phyloP scores from a whole-genome alignment of 2,113 vertebrate genomes.

The Polypterus senegalus region DNA sequence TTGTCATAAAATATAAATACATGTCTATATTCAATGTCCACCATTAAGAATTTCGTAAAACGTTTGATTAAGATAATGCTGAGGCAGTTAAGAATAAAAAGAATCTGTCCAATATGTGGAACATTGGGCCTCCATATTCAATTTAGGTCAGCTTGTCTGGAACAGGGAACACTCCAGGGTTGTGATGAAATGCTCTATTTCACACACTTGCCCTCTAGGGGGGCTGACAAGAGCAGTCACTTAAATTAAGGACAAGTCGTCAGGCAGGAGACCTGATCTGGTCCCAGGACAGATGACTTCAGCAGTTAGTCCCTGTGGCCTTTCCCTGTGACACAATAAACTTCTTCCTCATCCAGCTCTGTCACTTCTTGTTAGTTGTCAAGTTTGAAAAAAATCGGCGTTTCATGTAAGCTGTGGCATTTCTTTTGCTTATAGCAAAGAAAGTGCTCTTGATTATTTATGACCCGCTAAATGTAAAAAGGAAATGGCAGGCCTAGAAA shows the following conservation, averaged over 20 bases:
- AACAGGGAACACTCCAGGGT: slow-evolving; percentile 32
- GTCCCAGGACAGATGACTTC: slow-evolving; percentile 45
- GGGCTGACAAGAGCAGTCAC: slow-evolving; percentile 62
- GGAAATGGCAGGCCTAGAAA: not conserved
- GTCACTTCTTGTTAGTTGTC: slow-evolving; percentile 53
- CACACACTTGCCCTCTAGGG: slow-evolving; percentile 63
- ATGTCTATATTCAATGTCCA: too few species aligned
- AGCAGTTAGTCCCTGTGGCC: slow-evolving; percentile 45
- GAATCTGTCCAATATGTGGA: slow-evolving; percentile 4
- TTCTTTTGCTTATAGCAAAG: slow-evolving; percentile 39
- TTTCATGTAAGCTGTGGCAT: slow-evolving; percentile 17
- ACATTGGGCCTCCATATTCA: slow-evolving; percentile 32
- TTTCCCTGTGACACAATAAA: slow-evolving; percentile 30
- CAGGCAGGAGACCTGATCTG: slow-evolving; percentile 47
- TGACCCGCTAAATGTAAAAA: slow-evolving; percentile 47
- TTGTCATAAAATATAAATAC: too few species aligned
- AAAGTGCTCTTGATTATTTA: slow-evolving; percentile 56
- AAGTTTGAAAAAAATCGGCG: slow-evolving; percentile 22
- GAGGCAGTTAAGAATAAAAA: too few species aligned
- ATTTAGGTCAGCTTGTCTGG: slow-evolving; percentile 66
- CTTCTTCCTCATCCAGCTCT: slow-evolving; percentile 53
- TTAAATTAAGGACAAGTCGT: slow-evolving; percentile 75
- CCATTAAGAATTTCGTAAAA: too few species aligned
- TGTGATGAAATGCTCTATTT: slow-evolving; percentile 52
- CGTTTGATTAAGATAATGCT: too few species aligned